Evolutionary conservation across 2,797 vertebrate genomes (phyloP), one percentile per base, ranked within the genome.

Genomic region (Epinephelus malabaricus): DNA sequence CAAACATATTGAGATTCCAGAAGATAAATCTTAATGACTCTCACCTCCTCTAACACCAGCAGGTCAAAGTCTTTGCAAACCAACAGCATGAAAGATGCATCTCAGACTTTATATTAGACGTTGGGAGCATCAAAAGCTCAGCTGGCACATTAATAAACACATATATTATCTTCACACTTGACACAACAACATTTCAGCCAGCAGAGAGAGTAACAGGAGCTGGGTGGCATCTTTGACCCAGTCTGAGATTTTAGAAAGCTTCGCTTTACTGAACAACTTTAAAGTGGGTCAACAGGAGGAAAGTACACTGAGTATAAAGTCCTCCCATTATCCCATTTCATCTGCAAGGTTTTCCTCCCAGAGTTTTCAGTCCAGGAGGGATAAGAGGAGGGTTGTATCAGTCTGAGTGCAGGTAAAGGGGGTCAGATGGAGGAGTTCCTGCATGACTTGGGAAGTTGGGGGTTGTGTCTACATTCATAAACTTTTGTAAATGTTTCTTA

Each of bases 231-330:
- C 30, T 53, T 19, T 18, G 46, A 47, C 17, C 46, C 6, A 46
- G 66, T 12, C 23, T 69, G 8, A 58, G 21, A 34, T 18, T 73
- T 73, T 17, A 63, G 49, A 46, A 34, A 30, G 5, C 21, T 50
- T 53, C 38, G 53, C 34, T 53, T 45, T 13, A 15, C 5, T 27
- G 18, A 68, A 47, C 43, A 77, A 63, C 49, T 69, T 77, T 27
- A 68, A 73, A 73, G 58, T 79, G 58, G 70, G 77, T 73, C 63
- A 15, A 47, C 3, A 59, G 15, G 17, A 55, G 49, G 34, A 50
- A 51, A 70, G 65, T 34, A 17, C 21, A 45, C 14, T 4, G 25
- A 69, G 15, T 3, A 27, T 23, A 68, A 46, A 34, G 38, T 54
- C 17, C 27, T 38, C 21, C 40, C 1, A 9, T 43, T 14, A 60